phyloP scores from a whole-genome alignment of 2,113 vertebrate species.

The Turnix velox region DNA sequence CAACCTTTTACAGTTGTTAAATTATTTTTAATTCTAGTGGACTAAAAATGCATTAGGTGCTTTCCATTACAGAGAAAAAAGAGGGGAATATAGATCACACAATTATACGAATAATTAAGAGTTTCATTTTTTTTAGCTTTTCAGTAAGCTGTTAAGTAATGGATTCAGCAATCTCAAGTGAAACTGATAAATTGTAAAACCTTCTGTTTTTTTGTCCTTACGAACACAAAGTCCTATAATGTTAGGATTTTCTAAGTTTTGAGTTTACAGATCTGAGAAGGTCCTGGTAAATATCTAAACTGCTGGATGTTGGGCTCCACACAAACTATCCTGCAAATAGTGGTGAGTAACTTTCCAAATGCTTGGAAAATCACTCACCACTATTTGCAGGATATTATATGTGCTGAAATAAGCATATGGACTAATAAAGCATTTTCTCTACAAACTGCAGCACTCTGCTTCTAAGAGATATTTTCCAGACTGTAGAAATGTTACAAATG shows the following conservation, averaged over 20 bases:
- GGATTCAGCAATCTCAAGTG: background rate
- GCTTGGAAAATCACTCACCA: constrained; percentile 18
- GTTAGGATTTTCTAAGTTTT: background rate
- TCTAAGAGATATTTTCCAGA: constrained; percentile 17
- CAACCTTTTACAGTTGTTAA: no score
- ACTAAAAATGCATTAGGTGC: background rate
- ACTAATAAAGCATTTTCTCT: background rate
- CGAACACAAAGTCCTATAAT: background rate
- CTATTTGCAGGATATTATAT: background rate
- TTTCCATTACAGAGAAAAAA: background rate
- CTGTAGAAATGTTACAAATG: constrained; percentile 13
- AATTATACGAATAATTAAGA: background rate
- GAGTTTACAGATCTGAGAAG: background rate
- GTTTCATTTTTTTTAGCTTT: background rate
- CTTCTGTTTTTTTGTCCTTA: background rate
- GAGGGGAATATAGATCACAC: background rate
- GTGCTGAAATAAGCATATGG: background rate
- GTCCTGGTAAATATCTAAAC: background rate
- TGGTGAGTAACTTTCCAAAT: background rate
- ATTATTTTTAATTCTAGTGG: background rate
- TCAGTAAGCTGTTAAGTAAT: background rate
- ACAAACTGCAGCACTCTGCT: background rate
- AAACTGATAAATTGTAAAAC: background rate
- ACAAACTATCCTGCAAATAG: background rate
- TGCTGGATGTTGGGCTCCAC: background rate